A percentile compares a stretch with the other conserved stretches of the same genome.
These are phyloP conservation scores for Chalcosyrphus nemorum DNA, from an alignment of 2,888 invertebrate genomes.

Conservation along the genomic window DNA sequence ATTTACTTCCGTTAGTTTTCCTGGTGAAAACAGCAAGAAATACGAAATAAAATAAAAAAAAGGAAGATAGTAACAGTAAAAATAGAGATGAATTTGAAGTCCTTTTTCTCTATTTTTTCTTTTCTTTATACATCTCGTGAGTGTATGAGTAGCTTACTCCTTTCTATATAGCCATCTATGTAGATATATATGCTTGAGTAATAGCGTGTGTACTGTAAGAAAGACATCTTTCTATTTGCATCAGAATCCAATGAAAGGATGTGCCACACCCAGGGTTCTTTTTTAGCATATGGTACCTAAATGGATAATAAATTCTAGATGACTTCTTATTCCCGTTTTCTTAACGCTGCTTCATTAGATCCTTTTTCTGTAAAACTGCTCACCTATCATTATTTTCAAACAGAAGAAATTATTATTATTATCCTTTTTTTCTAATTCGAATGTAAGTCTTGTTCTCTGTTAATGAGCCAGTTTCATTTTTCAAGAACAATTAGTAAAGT, in stretches of 20 bases:
- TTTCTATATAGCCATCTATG: background rate
- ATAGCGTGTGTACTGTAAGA: background rate
- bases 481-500: too few relatives aligned
- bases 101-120: background rate
- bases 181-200: too few relatives aligned
- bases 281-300: background rate
- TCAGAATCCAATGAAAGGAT: constrained; percentile 5
- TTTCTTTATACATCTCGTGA: background rate
- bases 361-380: background rate
- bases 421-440: too few relatives aligned
- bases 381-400: too few relatives aligned
- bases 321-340: constrained; percentile 13
- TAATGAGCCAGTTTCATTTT: too few relatives aligned
- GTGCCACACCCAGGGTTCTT: constrained; percentile 28
- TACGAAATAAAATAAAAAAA: constrained; percentile 1
- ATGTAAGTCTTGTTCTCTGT: too few relatives aligned
- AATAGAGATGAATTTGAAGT: background rate
- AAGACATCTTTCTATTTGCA: constrained; percentile 10
- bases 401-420: too few relatives aligned
- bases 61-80: constrained; percentile 4
- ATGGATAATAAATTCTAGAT: background rate
- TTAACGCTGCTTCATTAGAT: background rate
- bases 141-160: constrained; percentile 4
- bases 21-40: background rate
- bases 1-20: constrained; percentile 4